Evolutionary conservation across 2,113 vertebrate genomes (phyloP).

Genomic region (Aplodontia rufa): DNA sequence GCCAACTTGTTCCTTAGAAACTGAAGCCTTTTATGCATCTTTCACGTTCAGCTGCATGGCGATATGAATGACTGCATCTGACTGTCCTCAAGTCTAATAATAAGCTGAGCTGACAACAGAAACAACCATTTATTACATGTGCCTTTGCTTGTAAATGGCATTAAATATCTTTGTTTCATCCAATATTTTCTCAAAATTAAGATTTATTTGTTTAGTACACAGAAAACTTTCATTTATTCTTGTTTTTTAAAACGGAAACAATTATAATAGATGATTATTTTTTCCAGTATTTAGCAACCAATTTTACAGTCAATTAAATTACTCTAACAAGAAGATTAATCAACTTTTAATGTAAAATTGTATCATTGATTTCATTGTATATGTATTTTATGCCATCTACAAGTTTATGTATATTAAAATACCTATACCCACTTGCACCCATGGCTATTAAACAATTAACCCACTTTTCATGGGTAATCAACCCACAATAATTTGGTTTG

Average conservation of each 20-base stretch:
- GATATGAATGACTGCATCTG: slow-evolving; percentile 38
- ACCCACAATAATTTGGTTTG: slow-evolving; percentile 82
- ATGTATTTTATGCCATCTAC: slow-evolving; percentile 71
- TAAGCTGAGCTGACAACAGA: slow-evolving; percentile 39
- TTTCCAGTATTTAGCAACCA: slow-evolving; percentile 74
- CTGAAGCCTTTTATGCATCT: slow-evolving; percentile 70
- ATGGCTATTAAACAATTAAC: slow-evolving; percentile 83
- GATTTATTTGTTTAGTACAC: slow-evolving; percentile 74
- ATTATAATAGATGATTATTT: slow-evolving; percentile 74
- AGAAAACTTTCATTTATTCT: slow-evolving; percentile 64
- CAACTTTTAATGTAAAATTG: slow-evolving; percentile 77
- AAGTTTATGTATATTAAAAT: slow-evolving; percentile 78
- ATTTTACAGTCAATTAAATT: slow-evolving; percentile 85
- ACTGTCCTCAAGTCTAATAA: slow-evolving; percentile 13
- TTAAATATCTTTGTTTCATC: slow-evolving; percentile 61
- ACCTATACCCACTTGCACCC: slow-evolving; percentile 75
- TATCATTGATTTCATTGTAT: slow-evolving; percentile 75
- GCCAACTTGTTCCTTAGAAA: slow-evolving; percentile 64
- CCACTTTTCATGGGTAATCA: slow-evolving; percentile 82
- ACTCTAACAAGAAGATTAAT: slow-evolving; percentile 78
- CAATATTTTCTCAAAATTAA: slow-evolving; percentile 68
- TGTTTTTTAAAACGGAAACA: slow-evolving; percentile 61
- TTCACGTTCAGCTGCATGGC: slow-evolving; percentile 60
- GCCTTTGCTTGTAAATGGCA: slow-evolving; percentile 62
- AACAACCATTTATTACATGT: slow-evolving; percentile 70